Conservation (phyloP, 2,888 invertebrate genomes). For the Euspilapteryx auroguttella region DNA sequence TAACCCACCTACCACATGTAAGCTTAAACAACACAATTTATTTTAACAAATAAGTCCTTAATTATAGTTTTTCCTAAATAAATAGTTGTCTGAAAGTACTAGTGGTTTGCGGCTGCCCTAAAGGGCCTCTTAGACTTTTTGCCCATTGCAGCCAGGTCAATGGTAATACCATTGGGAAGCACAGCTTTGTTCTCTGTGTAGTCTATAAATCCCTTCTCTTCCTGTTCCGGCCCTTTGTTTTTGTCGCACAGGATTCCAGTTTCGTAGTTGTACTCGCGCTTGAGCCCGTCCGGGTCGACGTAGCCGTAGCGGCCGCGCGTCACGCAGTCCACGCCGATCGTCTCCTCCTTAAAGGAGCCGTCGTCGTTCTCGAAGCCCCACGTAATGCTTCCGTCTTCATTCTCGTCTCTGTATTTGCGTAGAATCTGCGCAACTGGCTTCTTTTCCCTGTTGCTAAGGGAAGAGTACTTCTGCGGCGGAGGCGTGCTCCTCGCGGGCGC, state of each 20-base stretch:
- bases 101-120: slow-evolving; percentile 50
- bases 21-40: not conserved
- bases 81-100: slow-evolving; percentile 32
- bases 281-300: slow-evolving; percentile 79
- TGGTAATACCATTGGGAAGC: slow-evolving; percentile 70
- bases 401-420: slow-evolving; percentile 76
- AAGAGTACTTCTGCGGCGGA: slow-evolving; percentile 40
- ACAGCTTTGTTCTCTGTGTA: slow-evolving; percentile 75
- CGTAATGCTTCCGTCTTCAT: slow-evolving; percentile 78
- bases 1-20: not conserved
- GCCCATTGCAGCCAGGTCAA: slow-evolving; percentile 70
- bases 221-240: slow-evolving; percentile 49
- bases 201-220: slow-evolving; percentile 69
- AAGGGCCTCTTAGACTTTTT: slow-evolving; percentile 73
- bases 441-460: slow-evolving; percentile 48
- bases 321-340: slow-evolving; percentile 75
- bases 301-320: slow-evolving; percentile 83
- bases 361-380: slow-evolving; percentile 91
- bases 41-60: slow-evolving; percentile 35
- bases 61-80: slow-evolving; percentile 43
- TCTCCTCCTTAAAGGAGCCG: slow-evolving; percentile 84
- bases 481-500: slow-evolving; percentile 17
- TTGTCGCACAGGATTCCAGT: slow-evolving; percentile 75
- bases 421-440: slow-evolving; percentile 74
- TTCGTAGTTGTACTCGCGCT: slow-evolving; percentile 80